Conservation (phyloP, 2,797 vertebrate genomes). For the Buphagus erythrorhynchus region DNA sequence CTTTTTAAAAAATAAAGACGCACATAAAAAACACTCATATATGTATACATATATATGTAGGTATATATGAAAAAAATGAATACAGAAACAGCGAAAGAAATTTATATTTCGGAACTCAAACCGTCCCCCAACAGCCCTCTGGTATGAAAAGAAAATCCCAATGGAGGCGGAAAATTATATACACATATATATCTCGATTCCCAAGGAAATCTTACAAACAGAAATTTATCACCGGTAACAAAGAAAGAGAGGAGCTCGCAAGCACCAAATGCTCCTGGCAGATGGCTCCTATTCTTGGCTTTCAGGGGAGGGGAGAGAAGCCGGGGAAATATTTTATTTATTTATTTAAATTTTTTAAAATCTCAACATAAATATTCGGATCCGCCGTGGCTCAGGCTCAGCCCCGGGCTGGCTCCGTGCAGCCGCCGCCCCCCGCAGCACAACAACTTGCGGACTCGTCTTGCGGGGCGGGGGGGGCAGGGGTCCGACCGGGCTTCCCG, state of each 20-base stretch:
- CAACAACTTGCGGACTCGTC: conserved; percentile 9
- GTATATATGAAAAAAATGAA: not conserved
- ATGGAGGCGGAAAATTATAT: not conserved
- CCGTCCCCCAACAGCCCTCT: not conserved
- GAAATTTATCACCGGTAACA: conserved; percentile 76
- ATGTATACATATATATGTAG: no score
- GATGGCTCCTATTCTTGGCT: conserved; percentile 77
- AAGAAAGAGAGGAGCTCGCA: conserved; percentile 74
- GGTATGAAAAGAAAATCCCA: not conserved
- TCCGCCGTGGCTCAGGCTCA: conserved; percentile 60
- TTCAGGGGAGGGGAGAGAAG: conserved; percentile 77
- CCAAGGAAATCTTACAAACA: conserved; percentile 74
- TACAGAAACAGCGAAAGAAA: not conserved
- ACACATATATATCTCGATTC: not conserved
- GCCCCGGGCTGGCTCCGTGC: conserved; percentile 12
- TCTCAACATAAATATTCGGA: conserved; percentile 83
- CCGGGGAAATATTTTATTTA: conserved; percentile 79
- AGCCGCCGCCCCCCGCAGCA: conserved; percentile 37
- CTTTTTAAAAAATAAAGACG: not conserved
- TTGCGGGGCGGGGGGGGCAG: not conserved
- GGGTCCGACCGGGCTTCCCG: not conserved
- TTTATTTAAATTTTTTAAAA: conserved; percentile 85
- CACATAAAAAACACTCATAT: no score
- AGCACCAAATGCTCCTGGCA: conserved; percentile 73
- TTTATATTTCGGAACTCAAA: conserved; percentile 1